phyloP scores from a whole-genome alignment of 2,888 invertebrate species.

The Bruchidius siliquastri region DNA sequence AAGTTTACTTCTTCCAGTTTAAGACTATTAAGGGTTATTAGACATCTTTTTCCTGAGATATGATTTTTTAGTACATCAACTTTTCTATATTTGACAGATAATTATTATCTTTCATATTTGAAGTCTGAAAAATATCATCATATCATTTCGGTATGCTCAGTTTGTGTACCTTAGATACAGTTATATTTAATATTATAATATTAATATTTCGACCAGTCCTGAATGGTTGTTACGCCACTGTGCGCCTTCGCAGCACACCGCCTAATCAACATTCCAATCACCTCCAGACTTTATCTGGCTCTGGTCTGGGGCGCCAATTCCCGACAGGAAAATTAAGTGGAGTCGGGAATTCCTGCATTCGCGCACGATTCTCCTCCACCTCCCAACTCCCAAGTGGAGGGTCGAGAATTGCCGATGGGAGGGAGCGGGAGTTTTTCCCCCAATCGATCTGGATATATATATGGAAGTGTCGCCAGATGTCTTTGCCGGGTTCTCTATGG shows the following conservation, averaged over 20 bases:
- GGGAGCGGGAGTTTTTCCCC: slow-evolving; percentile 40
- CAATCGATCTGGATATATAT: slow-evolving; percentile 40
- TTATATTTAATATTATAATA: too few species aligned
- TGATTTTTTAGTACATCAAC: too few species aligned
- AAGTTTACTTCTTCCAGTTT: too few species aligned
- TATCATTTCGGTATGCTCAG: too few species aligned
- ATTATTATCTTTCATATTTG: too few species aligned
- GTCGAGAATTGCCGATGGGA: slow-evolving; percentile 24
- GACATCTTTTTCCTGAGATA: too few species aligned
- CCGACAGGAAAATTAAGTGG: slow-evolving; percentile 47
- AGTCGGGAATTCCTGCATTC: slow-evolving; percentile 37
- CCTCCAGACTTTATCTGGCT: slow-evolving; percentile 45
- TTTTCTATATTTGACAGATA: too few species aligned
- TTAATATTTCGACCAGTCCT: too few species aligned
- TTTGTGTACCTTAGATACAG: too few species aligned
- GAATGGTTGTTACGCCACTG: not conserved
- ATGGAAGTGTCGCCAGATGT: slow-evolving; percentile 12
- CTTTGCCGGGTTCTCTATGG: not conserved
- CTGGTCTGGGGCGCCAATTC: slow-evolving; percentile 36
- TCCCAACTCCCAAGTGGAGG: slow-evolving; percentile 25
- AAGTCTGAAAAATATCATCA: too few species aligned
- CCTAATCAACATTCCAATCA: slow-evolving; percentile 49
- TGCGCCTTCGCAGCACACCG: slow-evolving; percentile 17
- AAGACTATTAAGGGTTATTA: too few species aligned
- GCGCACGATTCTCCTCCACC: slow-evolving; percentile 30